Base-by-base conservation (phyloP, 2,113 vertebrate species). In the Cromileptes altivelis region DNA sequence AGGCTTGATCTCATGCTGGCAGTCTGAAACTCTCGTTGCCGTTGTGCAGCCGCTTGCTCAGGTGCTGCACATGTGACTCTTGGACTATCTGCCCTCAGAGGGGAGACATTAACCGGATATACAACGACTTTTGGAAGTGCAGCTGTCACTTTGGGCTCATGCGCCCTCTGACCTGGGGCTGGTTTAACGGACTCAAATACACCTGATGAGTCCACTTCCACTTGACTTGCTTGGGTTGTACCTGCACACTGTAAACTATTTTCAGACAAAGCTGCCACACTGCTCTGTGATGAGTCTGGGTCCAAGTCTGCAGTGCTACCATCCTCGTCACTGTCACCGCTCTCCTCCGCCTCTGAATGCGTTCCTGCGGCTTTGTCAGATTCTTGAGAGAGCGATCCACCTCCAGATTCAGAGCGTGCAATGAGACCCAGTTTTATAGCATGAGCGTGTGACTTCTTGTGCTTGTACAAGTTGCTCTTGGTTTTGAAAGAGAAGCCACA, bases 401-500 rank as follows among this genome's bases (percentile, higher is more conserved):
- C 94, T 77, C 96, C 94, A 5, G 97, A 95, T 85, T 98, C 98
- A 1, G 97, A 96, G 0, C 97, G 97, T 6, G 96, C 93, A 69
- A 97, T 96, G 19, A 99, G 97, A 15, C 97, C 98, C 76, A 99
- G 96, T 92, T 99, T 99, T 87, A 99, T 98, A 15, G 98, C 97
- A 6, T 99, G 99, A 1, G 99, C 98, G n/a, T 99, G 98, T 27
- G 99, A 99, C 42, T 99, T 99, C 93, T 99, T 99, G 96, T 99
- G 99, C 96, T 99, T 99, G 91, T 99, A 99, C 56, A 99, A 92
- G 90, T 99, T 99, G 91, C 98, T 99, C 95, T 99, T 99, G 81
- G 99, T 99, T 94, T 99, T 99, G 92, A 99, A 99, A 0, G 99
- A 99, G 94, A 99, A 99, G n/a, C 98, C 98, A 86, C 99, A 99